Evolutionary conservation across 1,140 invertebrate genomes (phyloP), one percentile per base, ranked within the genome.

Genomic region (Elysia chlorotica): DNA sequence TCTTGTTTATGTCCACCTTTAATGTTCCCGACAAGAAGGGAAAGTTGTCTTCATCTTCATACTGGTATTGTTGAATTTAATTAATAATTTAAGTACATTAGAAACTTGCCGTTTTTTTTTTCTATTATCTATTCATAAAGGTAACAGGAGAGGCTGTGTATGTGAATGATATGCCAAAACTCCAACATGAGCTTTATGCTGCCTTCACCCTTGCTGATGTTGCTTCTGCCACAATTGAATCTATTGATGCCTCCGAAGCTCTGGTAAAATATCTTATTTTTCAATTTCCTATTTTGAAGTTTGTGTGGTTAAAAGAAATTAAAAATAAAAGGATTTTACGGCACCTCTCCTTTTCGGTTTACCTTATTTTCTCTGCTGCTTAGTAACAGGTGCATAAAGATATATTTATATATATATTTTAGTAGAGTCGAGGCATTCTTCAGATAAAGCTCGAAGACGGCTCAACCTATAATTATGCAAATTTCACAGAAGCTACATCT

Each of bases 131-230:
- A n/a, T n/a, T n/a, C n/a, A n/a, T n/a, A n/a, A n/a, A 84, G 80
- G 78, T 79, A 14, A 75, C 85, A 75, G 89, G 89, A 23, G 89
- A 90, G 76, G 88, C 89, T 0, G 74, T 87, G 71, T 90, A 86
- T 76, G 79, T 89, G 25, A 86, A 88, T 80, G 89, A 90, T 79
- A 85, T 88, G 33, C 79, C 85, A 28, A 57, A 73, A 3, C 65
- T 78, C 6, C 76, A 76, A 5, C 83, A 83, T 23, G 87, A 89
- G 74, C 77, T 89, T 14, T 78, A 83, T 79, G 89, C 82, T 37
- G 86, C 85, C 0, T 87, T 89, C 79, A 86, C 89, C 41, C 69
- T 87, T 23, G 82, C 83, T 28, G 83, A 77, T 59, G 78, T 85
- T n/a, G 88, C 78, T 30, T 86, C 85, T 76, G 88, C 82, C 14